A percentile compares a stretch with the other conserved stretches of the same genome.
phyloP scores from a whole-genome alignment of 2,797 vertebrate genomes.

The Helarctos malayanus region DNA sequence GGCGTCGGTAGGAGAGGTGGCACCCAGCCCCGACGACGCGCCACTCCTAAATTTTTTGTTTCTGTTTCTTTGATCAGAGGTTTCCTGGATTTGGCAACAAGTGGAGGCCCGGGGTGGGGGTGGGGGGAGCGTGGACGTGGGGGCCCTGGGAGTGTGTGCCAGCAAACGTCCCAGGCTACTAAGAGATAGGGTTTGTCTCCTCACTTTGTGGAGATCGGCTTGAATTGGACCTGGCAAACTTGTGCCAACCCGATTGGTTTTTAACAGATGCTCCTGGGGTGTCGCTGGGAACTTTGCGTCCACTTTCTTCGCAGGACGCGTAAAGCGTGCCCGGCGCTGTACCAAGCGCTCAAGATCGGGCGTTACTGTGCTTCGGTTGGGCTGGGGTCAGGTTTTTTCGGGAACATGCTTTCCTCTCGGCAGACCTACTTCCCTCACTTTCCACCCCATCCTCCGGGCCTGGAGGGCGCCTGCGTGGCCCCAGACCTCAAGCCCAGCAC shows the following conservation, averaged over 20 bases:
- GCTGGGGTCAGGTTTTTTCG: not conserved
- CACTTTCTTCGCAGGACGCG: not conserved
- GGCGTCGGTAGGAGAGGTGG: not conserved
- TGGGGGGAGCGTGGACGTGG: not conserved
- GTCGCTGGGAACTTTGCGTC: not conserved
- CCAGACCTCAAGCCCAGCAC: not conserved
- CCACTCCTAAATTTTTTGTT: not conserved
- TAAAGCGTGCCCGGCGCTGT: not conserved
- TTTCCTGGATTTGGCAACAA: conserved; percentile 1
- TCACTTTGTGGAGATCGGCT: not conserved
- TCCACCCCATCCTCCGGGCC: not conserved
- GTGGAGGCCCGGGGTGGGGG: not conserved
- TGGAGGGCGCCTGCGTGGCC: not conserved
- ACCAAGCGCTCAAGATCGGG: not conserved
- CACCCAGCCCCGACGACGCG: accelerated
- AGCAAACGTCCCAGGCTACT: not conserved
- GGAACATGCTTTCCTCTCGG: not conserved
- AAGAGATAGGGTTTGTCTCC: not conserved
- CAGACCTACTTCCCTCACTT: not conserved
- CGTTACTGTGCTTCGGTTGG: not conserved
- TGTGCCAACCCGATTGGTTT: not conserved
- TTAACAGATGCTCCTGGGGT: not conserved
- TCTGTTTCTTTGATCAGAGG: conserved; percentile 14
- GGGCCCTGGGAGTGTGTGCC: not conserved
- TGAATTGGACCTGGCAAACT: not conserved